phyloP scores from a whole-genome alignment of 1,140 invertebrate species.

The Drosophila albomicans region DNA sequence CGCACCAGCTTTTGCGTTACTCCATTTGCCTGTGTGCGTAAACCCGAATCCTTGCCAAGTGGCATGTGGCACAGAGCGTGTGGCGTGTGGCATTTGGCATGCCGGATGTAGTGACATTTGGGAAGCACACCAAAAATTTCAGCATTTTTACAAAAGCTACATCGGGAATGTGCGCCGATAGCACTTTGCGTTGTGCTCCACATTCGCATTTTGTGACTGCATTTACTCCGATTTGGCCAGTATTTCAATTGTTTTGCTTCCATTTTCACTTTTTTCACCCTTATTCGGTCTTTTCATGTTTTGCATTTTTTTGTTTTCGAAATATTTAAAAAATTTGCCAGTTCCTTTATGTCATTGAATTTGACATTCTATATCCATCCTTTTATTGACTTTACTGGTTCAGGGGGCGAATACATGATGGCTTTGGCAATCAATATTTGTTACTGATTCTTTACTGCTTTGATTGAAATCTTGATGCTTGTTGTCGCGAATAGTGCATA shows the following conservation, averaged over 20 bases:
- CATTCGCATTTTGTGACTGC: slow-evolving; percentile 43
- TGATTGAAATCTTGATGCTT: slow-evolving; percentile 27
- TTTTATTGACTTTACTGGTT: slow-evolving; percentile 26
- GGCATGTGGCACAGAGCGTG: slow-evolving; percentile 51
- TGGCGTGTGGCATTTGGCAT: slow-evolving; percentile 58
- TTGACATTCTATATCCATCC: slow-evolving; percentile 52
- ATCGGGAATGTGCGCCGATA: slow-evolving; percentile 47
- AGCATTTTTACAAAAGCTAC: slow-evolving; percentile 60
- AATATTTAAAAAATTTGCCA: slow-evolving; percentile 70
- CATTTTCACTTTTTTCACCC: slow-evolving; percentile 14
- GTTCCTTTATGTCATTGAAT: slow-evolving; percentile 40
- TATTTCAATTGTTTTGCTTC: slow-evolving; percentile 22
- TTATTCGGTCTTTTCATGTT: slow-evolving; percentile 12
- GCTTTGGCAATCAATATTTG: slow-evolving; percentile 29
- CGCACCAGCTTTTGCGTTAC: background rate
- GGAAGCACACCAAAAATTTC: slow-evolving; percentile 69
- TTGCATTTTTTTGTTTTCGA: slow-evolving; percentile 54
- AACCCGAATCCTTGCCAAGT: slow-evolving; percentile 52
- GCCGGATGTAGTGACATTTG: slow-evolving; percentile 71
- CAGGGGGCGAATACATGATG: slow-evolving; percentile 42
- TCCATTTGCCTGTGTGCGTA: slow-evolving; percentile 14
- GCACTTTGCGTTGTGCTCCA: slow-evolving; percentile 40
- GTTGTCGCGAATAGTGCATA: slow-evolving; percentile 10
- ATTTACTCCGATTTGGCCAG: slow-evolving; percentile 46
- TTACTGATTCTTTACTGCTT: slow-evolving; percentile 17